phyloP scores from a whole-genome alignment of 2,888 invertebrate species.

The Scaptomyza flava region DNA sequence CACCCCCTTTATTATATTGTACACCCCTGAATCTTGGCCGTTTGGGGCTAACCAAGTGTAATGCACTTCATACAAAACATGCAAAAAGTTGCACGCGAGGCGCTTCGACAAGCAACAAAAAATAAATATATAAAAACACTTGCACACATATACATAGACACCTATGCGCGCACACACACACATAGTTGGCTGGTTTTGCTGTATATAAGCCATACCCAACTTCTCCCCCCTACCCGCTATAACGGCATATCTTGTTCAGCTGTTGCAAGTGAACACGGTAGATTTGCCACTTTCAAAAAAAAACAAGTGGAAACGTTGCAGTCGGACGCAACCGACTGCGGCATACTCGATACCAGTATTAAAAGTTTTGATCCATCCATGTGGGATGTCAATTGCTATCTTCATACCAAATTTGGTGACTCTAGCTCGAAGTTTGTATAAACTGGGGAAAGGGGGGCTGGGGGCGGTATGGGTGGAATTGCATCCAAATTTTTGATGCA shows the following conservation, averaged over 20 bases:
- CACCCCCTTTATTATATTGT: neutral
- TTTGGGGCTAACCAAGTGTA: conserved; percentile 39
- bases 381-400: too few species aligned
- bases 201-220: conserved; percentile 30
- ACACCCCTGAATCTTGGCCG: too few species aligned
- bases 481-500: too few species aligned
- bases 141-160: conserved; percentile 7
- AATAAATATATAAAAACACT: too few species aligned
- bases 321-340: too few species aligned
- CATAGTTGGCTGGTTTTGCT: conserved; percentile 20
- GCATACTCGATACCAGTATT: too few species aligned
- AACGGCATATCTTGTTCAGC: conserved; percentile 13
- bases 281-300: conserved; percentile 55
- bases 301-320: too few species aligned
- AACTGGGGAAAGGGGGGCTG: too few species aligned
- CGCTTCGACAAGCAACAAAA: conserved; percentile 2
- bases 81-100: conserved; percentile 44
- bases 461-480: too few species aligned
- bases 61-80: conserved; percentile 38
- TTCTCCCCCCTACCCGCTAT: neutral
- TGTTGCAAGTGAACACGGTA: conserved; percentile 58
- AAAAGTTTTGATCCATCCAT: too few species aligned
- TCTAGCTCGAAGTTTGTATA: too few species aligned
- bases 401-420: too few species aligned
- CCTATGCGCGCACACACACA: conserved; percentile 8